A percentile compares a stretch with the other conserved stretches of the same genome.
These are phyloP conservation scores for Nezara viridula DNA, from an alignment of 2,888 invertebrate genomes.

Conservation along the genomic window DNA sequence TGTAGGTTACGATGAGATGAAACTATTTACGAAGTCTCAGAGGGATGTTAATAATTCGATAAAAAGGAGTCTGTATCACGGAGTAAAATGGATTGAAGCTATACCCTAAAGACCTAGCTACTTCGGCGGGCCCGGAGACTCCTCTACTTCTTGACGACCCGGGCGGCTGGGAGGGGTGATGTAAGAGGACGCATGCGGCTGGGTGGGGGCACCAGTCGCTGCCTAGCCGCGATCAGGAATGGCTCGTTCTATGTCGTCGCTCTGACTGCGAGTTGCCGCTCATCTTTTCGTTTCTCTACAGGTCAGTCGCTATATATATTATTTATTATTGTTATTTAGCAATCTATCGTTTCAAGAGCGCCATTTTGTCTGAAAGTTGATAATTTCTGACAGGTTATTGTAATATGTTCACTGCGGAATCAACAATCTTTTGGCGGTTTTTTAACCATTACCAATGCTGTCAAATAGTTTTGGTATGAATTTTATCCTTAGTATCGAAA, in stretches of 20 bases:
- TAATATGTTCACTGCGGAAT: not conserved
- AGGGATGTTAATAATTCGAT: too few relatives aligned
- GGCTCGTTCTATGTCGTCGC: not conserved
- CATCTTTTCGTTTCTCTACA: not conserved
- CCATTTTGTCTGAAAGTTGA: not conserved
- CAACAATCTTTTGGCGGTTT: not conserved
- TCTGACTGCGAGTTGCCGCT: not conserved
- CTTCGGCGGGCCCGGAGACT: too few relatives aligned
- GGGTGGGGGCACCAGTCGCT: constrained; percentile 47
- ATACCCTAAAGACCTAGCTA: too few relatives aligned
- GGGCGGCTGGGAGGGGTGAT: constrained; percentile 1
- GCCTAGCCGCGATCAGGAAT: constrained; percentile 7
- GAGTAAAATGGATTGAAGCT: too few relatives aligned
- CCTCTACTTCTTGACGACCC: not conserved
- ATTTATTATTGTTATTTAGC: not conserved
- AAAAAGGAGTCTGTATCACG: too few relatives aligned
- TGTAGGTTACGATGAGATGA: too few relatives aligned
- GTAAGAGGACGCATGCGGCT: constrained; percentile 25
- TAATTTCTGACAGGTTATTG: not conserved
- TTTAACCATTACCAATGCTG: not conserved
- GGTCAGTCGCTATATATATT: not conserved
- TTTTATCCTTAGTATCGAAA: too few relatives aligned
- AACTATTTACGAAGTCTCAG: too few relatives aligned
- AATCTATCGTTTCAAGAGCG: not conserved
- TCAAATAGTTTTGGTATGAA: too few relatives aligned